Evolutionary conservation across 2,888 invertebrate species (phyloP), one percentile per base, ranked within the genome.

Genomic region (Metellina segmentata): DNA sequence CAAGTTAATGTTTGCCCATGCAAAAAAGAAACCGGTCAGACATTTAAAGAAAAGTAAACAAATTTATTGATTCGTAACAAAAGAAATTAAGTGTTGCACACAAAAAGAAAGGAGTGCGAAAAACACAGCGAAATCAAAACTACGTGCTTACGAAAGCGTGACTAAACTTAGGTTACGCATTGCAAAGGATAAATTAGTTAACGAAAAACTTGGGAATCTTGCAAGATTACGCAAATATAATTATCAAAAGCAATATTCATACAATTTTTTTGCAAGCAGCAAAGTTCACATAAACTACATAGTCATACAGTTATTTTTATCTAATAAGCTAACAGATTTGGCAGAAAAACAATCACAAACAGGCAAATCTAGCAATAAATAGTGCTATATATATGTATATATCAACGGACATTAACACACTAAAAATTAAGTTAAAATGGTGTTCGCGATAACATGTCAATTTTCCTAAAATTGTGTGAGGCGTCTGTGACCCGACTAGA

Each of bases 371-470:
- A 92, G 82, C 81, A 92, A 92, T 89, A 92, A 89, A 89, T 86
- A 89, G 81, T 86, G 85, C 82, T 89, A 87, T 87, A 91, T 89
- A 89, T 86, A 91, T 91, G 83, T 91, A 87, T 91, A 86, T 89
- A 86, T 82, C 85, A 89, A 89, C 88, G 77, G 89, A 89, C 85
- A 89, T 86, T 87, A 89, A 92, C 89, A 92, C 89, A 92, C 89
- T 92, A 92, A 92, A 92, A 92, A 91, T 91, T 85, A 89, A 92
- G 89, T 92, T 92, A 92, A 92, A 92, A 92, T 88, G 86, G 89
- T 88, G 81, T 86, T 89, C 82, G 83, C 85, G 83, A 92, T 92
- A 92, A 92, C 89, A 92, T 89, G 92, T 89, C 92, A 92, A 89
- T 88, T 85, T 78, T 89, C 85, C 85, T 92, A 91, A 92, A 92